These are phyloP conservation scores for Odontamblyopus rebecca DNA, from an alignment of 2,797 vertebrate species.

Conservation along the genomic window DNA sequence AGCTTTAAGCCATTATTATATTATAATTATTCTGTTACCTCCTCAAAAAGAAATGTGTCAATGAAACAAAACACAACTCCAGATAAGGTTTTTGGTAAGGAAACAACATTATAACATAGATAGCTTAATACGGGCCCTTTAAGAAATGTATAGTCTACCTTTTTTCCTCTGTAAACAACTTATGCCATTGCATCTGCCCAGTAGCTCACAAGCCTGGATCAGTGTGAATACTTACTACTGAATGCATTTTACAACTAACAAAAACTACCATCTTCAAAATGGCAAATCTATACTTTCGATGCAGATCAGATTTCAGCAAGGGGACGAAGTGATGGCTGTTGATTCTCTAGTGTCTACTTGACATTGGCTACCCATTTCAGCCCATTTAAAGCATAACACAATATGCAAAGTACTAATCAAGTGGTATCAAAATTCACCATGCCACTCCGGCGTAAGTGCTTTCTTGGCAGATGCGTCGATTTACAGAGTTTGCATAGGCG, in stretches of 20 bases:
- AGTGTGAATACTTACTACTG: background rate
- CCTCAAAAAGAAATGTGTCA: too few relatives aligned
- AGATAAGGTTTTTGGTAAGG: too few relatives aligned
- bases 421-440: slow-evolving; percentile 61
- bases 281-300: slow-evolving; percentile 13
- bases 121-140: too few relatives aligned
- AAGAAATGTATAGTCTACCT: too few relatives aligned
- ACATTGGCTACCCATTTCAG: slow-evolving; percentile 57
- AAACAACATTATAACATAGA: too few relatives aligned
- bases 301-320: slow-evolving; percentile 48
- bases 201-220: background rate
- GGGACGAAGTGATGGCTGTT: slow-evolving; percentile 50
- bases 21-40: too few relatives aligned
- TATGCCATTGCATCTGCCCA: background rate
- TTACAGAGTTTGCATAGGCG: slow-evolving; percentile 32
- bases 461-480: slow-evolving; percentile 67
- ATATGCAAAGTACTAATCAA: slow-evolving; percentile 67
- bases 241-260: background rate
- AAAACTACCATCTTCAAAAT: background rate
- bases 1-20: too few relatives aligned
- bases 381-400: slow-evolving; percentile 59
- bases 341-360: slow-evolving; percentile 68
- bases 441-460: slow-evolving; percentile 68
- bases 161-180: background rate
- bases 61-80: too few relatives aligned